Conservation (phyloP, 2,888 invertebrate genomes). For the Prenolepis imparis region DNA sequence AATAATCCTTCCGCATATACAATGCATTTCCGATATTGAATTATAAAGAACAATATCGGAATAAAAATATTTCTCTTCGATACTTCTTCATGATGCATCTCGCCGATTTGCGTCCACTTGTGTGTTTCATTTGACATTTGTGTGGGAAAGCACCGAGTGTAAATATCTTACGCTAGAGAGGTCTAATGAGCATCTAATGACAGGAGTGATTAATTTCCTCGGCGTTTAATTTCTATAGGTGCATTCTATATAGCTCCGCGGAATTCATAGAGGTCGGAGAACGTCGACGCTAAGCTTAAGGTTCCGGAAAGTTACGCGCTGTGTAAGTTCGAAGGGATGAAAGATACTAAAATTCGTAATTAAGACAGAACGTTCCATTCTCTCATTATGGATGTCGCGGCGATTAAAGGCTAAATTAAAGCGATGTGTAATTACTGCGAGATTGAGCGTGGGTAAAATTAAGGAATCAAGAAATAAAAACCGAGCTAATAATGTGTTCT, state of each 20-base stretch:
- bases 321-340: not conserved
- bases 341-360: constrained; percentile 31
- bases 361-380: not conserved
- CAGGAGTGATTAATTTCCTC: constrained; percentile 5
- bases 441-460: not conserved
- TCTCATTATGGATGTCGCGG: not conserved
- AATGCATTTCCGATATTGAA: not conserved
- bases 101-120: not conserved
- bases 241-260: not conserved
- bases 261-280: not conserved
- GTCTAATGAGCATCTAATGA: not conserved
- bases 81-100: not conserved
- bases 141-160: not conserved
- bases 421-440: not conserved
- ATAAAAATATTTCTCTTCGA: not conserved
- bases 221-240: not conserved
- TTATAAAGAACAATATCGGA: constrained; percentile 3
- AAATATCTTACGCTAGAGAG: too few relatives aligned
- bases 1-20: not conserved
- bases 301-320: not conserved
- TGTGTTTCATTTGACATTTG: not conserved
- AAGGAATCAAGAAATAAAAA: not conserved
- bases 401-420: constrained; percentile 19
- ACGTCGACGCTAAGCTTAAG: not conserved
- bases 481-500: not conserved